A percentile compares a stretch with the other conserved stretches of the same genome.
Conservation (phyloP, 1,140 invertebrate genomes). For the Spodoptera frugiperda region DNA sequence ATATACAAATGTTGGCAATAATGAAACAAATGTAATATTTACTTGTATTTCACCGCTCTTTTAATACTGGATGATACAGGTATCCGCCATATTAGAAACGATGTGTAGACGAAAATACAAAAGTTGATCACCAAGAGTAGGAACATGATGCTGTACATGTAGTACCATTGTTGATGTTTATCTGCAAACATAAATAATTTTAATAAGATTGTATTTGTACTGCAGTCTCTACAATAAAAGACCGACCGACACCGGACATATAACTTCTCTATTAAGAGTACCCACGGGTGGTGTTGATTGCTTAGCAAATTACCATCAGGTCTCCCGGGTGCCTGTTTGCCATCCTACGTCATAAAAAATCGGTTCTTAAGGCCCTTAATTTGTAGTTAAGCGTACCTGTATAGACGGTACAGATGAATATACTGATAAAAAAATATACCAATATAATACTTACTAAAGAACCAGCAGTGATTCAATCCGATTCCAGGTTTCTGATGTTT, state of each 20-base stretch:
- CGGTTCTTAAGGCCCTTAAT: background rate
- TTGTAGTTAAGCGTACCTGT: too few species aligned
- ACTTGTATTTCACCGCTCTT: constrained; percentile 72
- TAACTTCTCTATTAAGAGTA: too few species aligned
- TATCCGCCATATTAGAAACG: constrained; percentile 62
- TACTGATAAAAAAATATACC: too few species aligned
- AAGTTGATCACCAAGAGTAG: constrained; percentile 67
- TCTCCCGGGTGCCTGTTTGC: too few species aligned
- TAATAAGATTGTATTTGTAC: too few species aligned
- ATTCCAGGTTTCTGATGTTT: constrained; percentile 69
- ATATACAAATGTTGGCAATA: too few species aligned
- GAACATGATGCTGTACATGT: constrained; percentile 77
- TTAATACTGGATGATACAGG: constrained; percentile 67
- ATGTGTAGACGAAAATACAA: constrained; percentile 73
- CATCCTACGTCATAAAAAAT: background rate
- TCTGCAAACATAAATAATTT: constrained; percentile 58
- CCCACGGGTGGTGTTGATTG: too few species aligned
- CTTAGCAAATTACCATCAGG: too few species aligned
- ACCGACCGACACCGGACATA: too few species aligned
- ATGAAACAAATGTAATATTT: constrained; percentile 46
- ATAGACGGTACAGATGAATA: too few species aligned
- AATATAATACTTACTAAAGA: constrained; percentile 66
- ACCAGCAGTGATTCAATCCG: constrained; percentile 76
- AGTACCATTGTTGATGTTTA: constrained; percentile 70
- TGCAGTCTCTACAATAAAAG: too few species aligned